A percentile compares a stretch with the other conserved stretches of the same genome.
Conservation (phyloP, 2,797 vertebrate genomes). For the Typhlichthys subterraneus region DNA sequence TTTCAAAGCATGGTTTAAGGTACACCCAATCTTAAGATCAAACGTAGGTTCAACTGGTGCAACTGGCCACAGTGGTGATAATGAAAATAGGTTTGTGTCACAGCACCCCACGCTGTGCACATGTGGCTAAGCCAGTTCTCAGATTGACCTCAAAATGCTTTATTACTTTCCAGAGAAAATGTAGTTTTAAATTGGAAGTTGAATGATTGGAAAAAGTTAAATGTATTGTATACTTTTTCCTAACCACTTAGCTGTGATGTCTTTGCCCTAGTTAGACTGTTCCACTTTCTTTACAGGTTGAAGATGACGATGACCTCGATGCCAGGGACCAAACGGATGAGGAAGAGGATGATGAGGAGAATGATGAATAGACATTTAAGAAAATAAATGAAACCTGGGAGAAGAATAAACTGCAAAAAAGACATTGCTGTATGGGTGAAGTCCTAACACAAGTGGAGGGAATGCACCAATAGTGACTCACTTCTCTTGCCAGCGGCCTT, state of each 20-base stretch:
- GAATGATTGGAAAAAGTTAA: no score
- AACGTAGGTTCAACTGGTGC: no score
- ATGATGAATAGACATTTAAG: conserved; percentile 66
- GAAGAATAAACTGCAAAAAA: conserved; percentile 31
- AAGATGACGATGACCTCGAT: conserved; percentile 94
- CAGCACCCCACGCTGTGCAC: no score
- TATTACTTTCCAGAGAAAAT: no score
- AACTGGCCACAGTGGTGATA: no score
- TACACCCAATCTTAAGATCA: no score
- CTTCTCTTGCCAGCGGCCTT: conserved; percentile 51
- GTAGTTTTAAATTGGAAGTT: no score
- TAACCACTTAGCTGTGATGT: conserved; percentile 32
- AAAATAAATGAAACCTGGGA: conserved; percentile 36
- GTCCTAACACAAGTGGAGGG: conserved; percentile 30
- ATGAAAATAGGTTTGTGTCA: no score
- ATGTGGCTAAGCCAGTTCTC: no score
- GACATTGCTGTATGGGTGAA: conserved; percentile 25
- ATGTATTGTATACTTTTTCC: neutral
- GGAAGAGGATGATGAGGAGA: conserved; percentile 75
- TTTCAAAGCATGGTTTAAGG: no score
- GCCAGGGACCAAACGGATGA: conserved; percentile 85
- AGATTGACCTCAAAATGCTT: no score
- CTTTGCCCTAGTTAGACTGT: conserved; percentile 62
- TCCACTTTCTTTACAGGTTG: conserved; percentile 78
- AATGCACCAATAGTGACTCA: conserved; percentile 42